Conservation (phyloP, 2,113 vertebrate species). For the Dipodomys ordii region DNA sequence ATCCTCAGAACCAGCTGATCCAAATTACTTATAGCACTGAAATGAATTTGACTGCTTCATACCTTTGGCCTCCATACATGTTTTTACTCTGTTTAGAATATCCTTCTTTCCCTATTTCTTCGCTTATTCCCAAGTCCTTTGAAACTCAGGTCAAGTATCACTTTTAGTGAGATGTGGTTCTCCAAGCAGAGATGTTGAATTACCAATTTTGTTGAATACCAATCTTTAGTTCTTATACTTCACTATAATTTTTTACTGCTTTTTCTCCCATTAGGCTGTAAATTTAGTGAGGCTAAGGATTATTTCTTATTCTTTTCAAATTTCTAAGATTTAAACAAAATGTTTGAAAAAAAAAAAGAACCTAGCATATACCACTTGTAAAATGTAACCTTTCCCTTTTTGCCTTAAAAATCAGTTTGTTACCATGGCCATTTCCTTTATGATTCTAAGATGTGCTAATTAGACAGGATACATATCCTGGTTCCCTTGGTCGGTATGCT, state of each 20-base stretch:
- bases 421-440: constrained; percentile 1
- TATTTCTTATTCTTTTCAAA: constrained; percentile 42
- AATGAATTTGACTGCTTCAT: not conserved
- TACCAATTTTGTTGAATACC: not conserved
- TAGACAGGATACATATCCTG: constrained; percentile 15
- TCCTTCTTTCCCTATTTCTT: not conserved
- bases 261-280: not conserved
- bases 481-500: not conserved
- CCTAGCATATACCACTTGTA: not conserved
- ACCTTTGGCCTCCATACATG: not conserved
- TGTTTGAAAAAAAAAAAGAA: not conserved
- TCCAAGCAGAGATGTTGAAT: not conserved
- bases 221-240: constrained; percentile 18
- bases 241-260: not conserved
- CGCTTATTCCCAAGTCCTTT: constrained; percentile 36
- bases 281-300: not conserved
- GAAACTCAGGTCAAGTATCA: constrained; percentile 29
- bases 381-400: constrained; percentile 35
- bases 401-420: constrained; percentile 37
- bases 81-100: not conserved
- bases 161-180: not conserved
- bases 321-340: not conserved
- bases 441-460: constrained; percentile 17
- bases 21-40: not conserved
- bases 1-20: not conserved